phyloP scores from a whole-genome alignment of 2,113 vertebrate genomes.

The Anhinga anhinga region DNA sequence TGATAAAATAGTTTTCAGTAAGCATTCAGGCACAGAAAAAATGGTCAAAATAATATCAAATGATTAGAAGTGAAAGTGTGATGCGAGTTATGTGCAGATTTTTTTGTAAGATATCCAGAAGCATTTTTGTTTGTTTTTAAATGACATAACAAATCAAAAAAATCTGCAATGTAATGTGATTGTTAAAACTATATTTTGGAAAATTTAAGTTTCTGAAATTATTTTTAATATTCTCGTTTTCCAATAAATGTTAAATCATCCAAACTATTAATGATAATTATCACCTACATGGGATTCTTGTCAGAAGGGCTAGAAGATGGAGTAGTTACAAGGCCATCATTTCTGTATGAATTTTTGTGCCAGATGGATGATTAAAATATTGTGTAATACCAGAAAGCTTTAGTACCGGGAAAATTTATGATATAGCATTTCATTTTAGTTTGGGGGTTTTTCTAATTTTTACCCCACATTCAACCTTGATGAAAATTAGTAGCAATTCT shows the following conservation, averaged over 20 bases:
- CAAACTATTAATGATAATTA: not conserved
- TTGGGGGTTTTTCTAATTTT: not conserved
- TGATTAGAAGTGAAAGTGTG: not conserved
- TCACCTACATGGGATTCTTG: not conserved
- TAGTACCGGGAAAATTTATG: not conserved
- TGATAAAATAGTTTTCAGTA: not conserved
- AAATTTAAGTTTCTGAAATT: not conserved
- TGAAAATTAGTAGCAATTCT: not conserved
- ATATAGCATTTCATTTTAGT: not conserved
- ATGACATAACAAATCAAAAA: not conserved
- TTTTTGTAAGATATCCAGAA: not conserved
- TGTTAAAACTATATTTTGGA: not conserved
- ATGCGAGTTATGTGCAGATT: not conserved
- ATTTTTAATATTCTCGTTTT: not conserved
- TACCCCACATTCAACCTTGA: not conserved
- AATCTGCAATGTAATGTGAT: not conserved
- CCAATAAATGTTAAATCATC: not conserved
- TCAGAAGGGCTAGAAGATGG: not conserved
- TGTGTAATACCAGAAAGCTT: not conserved
- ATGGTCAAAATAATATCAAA: not conserved
- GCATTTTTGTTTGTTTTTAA: not conserved
- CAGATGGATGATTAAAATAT: not conserved
- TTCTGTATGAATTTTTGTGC: not conserved
- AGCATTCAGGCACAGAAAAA: not conserved
- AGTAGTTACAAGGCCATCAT: not conserved